Conservation (phyloP, 2,113 vertebrate species). For the Numida meleagris region DNA sequence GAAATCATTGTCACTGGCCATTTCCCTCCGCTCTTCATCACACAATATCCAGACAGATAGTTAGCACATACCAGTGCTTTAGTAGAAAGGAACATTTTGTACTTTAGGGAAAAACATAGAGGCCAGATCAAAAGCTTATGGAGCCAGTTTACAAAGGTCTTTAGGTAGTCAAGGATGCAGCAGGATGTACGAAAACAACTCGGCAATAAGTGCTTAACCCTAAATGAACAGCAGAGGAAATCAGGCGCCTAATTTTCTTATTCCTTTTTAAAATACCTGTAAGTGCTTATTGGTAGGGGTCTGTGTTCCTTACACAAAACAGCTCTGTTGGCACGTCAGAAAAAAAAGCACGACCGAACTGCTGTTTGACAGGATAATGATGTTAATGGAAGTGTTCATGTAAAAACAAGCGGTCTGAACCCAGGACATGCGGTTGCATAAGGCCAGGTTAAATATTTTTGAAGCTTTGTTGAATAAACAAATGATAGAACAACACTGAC, state of each 20-base stretch:
- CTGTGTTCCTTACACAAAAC: accelerated
- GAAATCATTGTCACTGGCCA: constrained; percentile 17
- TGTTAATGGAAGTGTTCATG: constrained; percentile 19
- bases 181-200: not conserved
- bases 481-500: not conserved
- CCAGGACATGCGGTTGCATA: constrained; percentile 41
- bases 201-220: not conserved
- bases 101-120: constrained; percentile 48
- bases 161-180: constrained; percentile 24
- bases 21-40: constrained; percentile 27
- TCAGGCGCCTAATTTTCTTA: not conserved
- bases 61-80: constrained; percentile 12
- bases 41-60: not conserved
- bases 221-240: constrained; percentile 1
- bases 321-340: not conserved
- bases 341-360: not conserved
- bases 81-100: constrained; percentile 40
- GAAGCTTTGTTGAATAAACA: not conserved
- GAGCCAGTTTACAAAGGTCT: constrained; percentile 18
- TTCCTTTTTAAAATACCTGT: not conserved
- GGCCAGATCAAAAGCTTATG: constrained; percentile 65
- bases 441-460: constrained; percentile 8
- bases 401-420: constrained; percentile 54
- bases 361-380: constrained; percentile 22
- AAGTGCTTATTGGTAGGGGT: not conserved